phyloP scores from a whole-genome alignment of 2,113 vertebrate genomes.

The Pachypanchax playfairii region DNA sequence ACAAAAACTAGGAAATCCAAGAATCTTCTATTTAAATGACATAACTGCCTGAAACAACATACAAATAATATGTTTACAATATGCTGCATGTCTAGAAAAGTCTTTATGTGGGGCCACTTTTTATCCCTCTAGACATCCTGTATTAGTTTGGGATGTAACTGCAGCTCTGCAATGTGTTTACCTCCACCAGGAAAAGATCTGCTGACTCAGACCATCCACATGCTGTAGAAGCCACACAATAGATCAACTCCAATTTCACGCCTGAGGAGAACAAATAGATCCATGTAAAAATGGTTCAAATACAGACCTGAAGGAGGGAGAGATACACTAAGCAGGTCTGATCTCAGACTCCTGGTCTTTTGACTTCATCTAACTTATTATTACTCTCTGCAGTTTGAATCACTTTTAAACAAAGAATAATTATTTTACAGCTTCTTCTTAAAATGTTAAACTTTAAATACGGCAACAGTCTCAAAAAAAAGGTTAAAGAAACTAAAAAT shows the following conservation, averaged over 20 bases:
- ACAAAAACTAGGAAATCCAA: too few species aligned
- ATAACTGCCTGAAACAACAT: too few species aligned
- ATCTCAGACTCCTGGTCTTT: background rate
- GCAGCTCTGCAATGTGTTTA: constrained; percentile 22
- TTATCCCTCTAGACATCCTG: background rate
- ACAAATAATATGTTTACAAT: too few species aligned
- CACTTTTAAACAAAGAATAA: background rate
- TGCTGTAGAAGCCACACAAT: constrained; percentile 14
- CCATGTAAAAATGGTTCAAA: constrained; percentile 17
- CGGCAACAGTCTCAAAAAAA: background rate
- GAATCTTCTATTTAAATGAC: too few species aligned
- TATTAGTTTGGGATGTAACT: background rate
- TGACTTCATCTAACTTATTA: background rate
- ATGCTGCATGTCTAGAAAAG: too few species aligned
- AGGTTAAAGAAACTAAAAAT: background rate
- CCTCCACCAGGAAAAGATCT: constrained; percentile 17
- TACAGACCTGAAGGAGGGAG: constrained; percentile 34
- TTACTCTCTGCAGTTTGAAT: background rate
- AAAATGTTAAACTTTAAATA: background rate
- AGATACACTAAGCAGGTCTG: constrained; percentile 7
- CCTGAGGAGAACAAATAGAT: constrained; percentile 46
- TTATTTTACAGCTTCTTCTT: background rate
- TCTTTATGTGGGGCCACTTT: too few species aligned
- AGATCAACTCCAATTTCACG: constrained; percentile 64
- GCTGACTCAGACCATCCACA: constrained; percentile 13